These are phyloP conservation scores for Atherix ibis DNA, from an alignment of 2,888 invertebrate species.

Conservation along the genomic window DNA sequence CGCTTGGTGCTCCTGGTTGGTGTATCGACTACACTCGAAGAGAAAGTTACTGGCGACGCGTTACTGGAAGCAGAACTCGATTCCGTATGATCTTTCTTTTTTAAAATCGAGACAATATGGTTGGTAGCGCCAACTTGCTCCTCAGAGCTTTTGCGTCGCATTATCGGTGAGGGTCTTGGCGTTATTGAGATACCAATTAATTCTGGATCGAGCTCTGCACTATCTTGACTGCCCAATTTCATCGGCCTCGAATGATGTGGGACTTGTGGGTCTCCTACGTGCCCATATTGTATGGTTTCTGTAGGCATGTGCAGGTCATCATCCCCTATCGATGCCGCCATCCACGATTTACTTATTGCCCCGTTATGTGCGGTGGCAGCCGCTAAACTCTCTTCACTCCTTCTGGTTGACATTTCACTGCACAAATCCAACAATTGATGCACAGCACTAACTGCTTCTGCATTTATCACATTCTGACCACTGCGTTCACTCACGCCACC, in stretches of 20 bases:
- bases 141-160: constrained; percentile 32
- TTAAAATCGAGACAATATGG: constrained; percentile 47
- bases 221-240: constrained; percentile 19
- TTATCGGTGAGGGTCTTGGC: constrained; percentile 20
- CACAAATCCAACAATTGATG: neutral
- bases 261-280: neutral
- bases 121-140: constrained; percentile 33
- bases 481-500: neutral
- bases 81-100: constrained; percentile 42
- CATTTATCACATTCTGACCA: too few relatives aligned
- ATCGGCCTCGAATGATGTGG: constrained; percentile 13
- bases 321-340: too few relatives aligned
- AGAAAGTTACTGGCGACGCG: constrained; percentile 63
- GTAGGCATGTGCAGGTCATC: neutral
- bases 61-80: constrained; percentile 37
- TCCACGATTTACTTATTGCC: too few relatives aligned
- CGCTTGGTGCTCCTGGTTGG: constrained; percentile 43
- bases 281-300: too few relatives aligned
- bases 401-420: constrained; percentile 3
- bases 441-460: too few relatives aligned
- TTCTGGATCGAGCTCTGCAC: constrained; percentile 17
- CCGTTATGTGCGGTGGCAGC: too few relatives aligned
- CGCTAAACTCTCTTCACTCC: constrained; percentile 11
- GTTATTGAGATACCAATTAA: neutral
- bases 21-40: constrained; percentile 55